Base-by-base conservation (phyloP, 2,888 invertebrate genomes). In the Eupeodes latifasciatus region DNA sequence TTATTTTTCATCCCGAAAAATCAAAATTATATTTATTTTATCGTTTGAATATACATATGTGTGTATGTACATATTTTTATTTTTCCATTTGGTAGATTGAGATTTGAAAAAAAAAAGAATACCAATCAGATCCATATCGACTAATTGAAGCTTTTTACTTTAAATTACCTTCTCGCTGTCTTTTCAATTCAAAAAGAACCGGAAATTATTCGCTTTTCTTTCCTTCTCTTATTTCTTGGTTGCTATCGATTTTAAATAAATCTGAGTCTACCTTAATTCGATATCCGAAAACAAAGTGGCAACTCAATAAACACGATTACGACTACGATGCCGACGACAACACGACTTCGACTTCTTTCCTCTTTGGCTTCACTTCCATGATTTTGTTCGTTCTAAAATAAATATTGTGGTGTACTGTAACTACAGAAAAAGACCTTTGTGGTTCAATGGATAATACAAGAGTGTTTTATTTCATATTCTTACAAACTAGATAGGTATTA, bases 251-350 rank as follows among this genome's bases (percentile, higher is more conserved):
- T 69, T 69, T 53, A 16, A n/a, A 69, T 69, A 69, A 53, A 69
- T 69, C 69, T 53, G 53, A 40, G 40, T 36, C 69, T 53, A 51
- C 51, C 69, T 69, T 69, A 69, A 69, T 69, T 69, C 53, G 16
- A 69, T 69, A 51, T 69, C 69, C 69, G 36, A 53, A 69, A 69
- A 69, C 36, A 69, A 69, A 66, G 51, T 53, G 51, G 36, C n/a
- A 69, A 10, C 36, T 69, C 12, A 69, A 53, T 53, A 69, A 36
- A 53, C 34, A 34, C 36, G 9, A 27, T 0, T 1, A 1, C 2
- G 36, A 7, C 1, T 0, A 40, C 40, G 9, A 27, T 0, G 36
- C 36, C 2, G 36, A 7, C 1, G 9, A 40, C 40, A 6, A 40
- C 9, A 40, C 9, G 40, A 40, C 40, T 40, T 9, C 27, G 27